Conservation (phyloP, 2,113 vertebrate species). For the Oncorhynchus gorbuscha region DNA sequence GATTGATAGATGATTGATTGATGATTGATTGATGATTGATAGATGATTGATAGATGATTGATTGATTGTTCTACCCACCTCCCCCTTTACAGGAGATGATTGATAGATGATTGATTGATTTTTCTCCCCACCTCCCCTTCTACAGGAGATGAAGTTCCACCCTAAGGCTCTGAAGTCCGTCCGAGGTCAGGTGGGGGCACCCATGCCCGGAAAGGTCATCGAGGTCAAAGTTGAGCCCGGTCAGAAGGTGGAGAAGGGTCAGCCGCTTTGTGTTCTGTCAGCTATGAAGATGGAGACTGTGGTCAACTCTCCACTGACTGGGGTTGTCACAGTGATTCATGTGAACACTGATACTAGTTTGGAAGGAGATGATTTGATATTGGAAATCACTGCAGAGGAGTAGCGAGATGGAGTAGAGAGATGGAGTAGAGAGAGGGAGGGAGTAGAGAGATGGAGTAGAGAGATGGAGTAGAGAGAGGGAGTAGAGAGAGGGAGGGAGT, state of each 20-base stretch:
- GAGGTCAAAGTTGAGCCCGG: slow-evolving; percentile 81
- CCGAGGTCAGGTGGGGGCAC: slow-evolving; percentile 91
- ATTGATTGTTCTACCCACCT: no score
- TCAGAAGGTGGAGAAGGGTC: slow-evolving; percentile 79
- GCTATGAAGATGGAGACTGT: slow-evolving; percentile 97
- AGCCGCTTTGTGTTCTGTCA: slow-evolving; percentile 87
- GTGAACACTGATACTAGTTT: slow-evolving; percentile 79
- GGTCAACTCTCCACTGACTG: slow-evolving; percentile 84
- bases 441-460: not conserved
- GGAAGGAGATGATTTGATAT: slow-evolving; percentile 90
- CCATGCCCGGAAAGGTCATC: slow-evolving; percentile 92
- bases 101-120: no score
- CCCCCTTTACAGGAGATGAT: no score
- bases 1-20: no score
- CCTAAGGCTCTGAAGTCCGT: slow-evolving; percentile 89
- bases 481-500: no score
- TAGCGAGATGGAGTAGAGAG: slow-evolving; percentile 19
- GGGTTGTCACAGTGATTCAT: slow-evolving; percentile 77
- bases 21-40: no score
- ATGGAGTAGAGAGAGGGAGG: not conserved
- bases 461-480: no score
- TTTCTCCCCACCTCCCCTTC: not conserved
- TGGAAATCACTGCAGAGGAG: slow-evolving; percentile 77
- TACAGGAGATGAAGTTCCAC: slow-evolving; percentile 92
- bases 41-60: no score